Evolutionary conservation across 2,888 invertebrate genomes (phyloP).

Genomic region (Nomada fucata): DNA sequence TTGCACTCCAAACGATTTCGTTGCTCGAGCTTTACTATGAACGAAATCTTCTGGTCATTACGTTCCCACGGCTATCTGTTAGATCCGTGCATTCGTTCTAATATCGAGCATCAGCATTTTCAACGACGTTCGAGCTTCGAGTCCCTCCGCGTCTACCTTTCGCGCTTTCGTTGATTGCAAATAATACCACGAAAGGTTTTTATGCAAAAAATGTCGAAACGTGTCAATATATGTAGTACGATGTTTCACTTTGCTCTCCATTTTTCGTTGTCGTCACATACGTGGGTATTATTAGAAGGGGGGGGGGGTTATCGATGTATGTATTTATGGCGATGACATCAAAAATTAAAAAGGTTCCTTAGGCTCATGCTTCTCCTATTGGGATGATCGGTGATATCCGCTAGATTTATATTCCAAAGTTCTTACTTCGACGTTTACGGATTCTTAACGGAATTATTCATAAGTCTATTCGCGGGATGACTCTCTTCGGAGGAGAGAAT

Average conservation of each 20-base stretch:
- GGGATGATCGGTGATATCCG: constrained; percentile 24
- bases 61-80: constrained; percentile 34
- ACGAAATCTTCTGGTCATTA: constrained; percentile 32
- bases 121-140: too few species aligned
- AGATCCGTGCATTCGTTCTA: neutral
- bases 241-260: too few species aligned
- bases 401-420: neutral
- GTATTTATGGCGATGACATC: neutral
- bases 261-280: too few species aligned
- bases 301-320: too few species aligned
- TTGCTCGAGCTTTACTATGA: constrained; percentile 10
- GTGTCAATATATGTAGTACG: too few species aligned
- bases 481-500: neutral
- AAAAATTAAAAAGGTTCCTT: constrained; percentile 47
- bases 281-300: too few species aligned
- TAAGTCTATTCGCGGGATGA: constrained; percentile 3
- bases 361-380: neutral
- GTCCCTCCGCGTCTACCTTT: too few species aligned
- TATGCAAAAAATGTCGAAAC: too few species aligned
- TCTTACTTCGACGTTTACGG: constrained; percentile 21
- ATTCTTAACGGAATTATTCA: constrained; percentile 12
- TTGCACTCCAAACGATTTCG: constrained; percentile 22
- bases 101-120: too few species aligned
- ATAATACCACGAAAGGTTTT: too few species aligned
- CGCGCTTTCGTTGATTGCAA: too few species aligned